phyloP scores from a whole-genome alignment of 2,888 invertebrate genomes.

The Synergus gifuensis region DNA sequence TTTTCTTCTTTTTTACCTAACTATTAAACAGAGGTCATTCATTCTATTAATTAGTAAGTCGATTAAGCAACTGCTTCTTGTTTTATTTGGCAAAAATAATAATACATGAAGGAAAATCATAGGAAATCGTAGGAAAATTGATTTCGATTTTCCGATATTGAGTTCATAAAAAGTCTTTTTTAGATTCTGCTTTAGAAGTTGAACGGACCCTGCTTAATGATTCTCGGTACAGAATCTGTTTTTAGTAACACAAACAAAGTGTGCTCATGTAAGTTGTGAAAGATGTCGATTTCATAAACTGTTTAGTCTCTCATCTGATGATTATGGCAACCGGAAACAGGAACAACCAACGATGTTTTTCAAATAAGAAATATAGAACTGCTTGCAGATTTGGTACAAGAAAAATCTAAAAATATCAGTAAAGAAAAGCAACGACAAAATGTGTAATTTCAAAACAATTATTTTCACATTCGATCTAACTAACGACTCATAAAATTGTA shows the following conservation, averaged over 20 bases:
- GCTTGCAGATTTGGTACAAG: neutral
- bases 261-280: neutral
- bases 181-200: neutral
- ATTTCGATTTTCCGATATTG: neutral
- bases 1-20: neutral
- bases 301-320: conserved; percentile 7
- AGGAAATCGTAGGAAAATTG: too few relatives aligned
- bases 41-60: neutral
- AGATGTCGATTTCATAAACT: conserved; percentile 3
- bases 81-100: too few relatives aligned
- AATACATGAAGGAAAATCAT: too few relatives aligned
- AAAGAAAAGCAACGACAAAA: neutral
- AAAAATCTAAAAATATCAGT: neutral
- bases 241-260: conserved; percentile 9
- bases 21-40: neutral
- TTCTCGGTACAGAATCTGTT: conserved; percentile 8
- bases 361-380: neutral
- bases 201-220: neutral
- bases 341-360: neutral
- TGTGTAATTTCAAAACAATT: neutral
- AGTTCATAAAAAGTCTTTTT: neutral
- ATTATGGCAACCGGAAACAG: conserved; percentile 22
- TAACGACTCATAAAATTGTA: too few relatives aligned
- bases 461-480: neutral
- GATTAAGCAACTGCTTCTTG: too few relatives aligned